These are phyloP conservation scores for Ailuropoda melanoleuca DNA, from an alignment of 2,113 vertebrate species.

Conservation along the genomic window DNA sequence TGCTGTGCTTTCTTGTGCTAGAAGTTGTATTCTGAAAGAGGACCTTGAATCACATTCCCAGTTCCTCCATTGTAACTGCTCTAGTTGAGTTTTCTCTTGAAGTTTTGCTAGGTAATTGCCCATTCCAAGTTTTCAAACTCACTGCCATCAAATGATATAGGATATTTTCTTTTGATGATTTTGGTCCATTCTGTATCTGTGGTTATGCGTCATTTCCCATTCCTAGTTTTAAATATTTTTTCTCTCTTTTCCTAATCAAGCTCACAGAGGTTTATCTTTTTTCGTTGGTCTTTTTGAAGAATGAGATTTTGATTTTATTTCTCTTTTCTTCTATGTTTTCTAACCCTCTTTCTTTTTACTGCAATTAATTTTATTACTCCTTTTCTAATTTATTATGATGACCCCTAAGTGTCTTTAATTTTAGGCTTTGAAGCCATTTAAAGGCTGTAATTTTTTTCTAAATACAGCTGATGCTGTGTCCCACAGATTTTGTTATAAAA, in stretches of 20 bases:
- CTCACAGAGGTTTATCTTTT: background rate
- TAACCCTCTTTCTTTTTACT: background rate
- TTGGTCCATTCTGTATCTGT: background rate
- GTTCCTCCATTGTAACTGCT: background rate
- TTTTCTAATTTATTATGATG: background rate
- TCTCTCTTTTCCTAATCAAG: background rate
- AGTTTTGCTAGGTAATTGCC: background rate
- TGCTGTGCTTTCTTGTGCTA: background rate
- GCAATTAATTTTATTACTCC: background rate
- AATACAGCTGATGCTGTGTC: background rate
- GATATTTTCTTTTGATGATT: background rate
- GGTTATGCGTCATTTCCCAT: background rate
- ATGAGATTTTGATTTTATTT: conserved; percentile 23
- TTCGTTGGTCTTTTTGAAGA: background rate
- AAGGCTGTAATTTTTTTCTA: background rate
- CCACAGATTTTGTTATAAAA: background rate
- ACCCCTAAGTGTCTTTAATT: background rate
- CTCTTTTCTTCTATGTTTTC: background rate
- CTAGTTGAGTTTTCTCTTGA: background rate
- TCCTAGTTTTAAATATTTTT: background rate
- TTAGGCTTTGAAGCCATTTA: background rate
- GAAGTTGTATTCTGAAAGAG: background rate
- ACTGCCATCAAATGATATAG: background rate
- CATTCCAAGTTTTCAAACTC: background rate
- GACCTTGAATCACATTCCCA: background rate